Evolutionary conservation across 1,140 invertebrate species (phyloP).

Genomic region (Polyergus mexicanus): DNA sequence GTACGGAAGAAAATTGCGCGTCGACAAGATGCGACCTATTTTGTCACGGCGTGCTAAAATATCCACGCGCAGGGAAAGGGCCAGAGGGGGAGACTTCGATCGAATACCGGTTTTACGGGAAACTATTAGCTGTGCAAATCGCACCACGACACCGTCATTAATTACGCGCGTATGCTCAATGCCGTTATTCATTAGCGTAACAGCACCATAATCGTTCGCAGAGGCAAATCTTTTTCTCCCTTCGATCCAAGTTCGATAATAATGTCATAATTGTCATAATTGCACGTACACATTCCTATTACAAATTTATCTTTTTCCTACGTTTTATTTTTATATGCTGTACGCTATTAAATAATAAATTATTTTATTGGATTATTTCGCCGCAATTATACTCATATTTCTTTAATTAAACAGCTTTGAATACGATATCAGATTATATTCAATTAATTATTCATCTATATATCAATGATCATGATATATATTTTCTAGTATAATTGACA

Average conservation of each 20-base stretch:
- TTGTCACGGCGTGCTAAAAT: conserved; percentile 46
- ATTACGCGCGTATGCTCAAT: conserved; percentile 30
- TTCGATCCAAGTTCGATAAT: background rate
- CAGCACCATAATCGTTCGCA: background rate
- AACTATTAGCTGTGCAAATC: conserved; percentile 61
- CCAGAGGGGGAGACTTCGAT: conserved; percentile 31
- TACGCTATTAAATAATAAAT: background rate
- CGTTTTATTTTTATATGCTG: background rate
- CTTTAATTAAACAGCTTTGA: background rate
- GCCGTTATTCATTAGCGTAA: conserved; percentile 55
- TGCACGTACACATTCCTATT: background rate
- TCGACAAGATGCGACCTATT: conserved; percentile 56
- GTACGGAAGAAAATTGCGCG: conserved; percentile 40
- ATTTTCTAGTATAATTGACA: background rate
- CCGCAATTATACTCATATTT: background rate
- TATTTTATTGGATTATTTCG: background rate
- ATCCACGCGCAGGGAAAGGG: conserved; percentile 35
- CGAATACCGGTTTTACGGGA: conserved; percentile 50
- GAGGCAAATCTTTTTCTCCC: background rate
- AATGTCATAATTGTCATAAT: conserved; percentile 8
- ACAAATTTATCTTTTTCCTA: background rate
- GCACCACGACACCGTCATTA: conserved; percentile 44
- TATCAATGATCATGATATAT: background rate
- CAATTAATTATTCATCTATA: background rate
- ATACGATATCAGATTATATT: background rate